These are phyloP conservation scores for Epizoanthus scotinus DNA, from an alignment of 92 coral and sea anemone genomes.

Conservation along the genomic window DNA sequence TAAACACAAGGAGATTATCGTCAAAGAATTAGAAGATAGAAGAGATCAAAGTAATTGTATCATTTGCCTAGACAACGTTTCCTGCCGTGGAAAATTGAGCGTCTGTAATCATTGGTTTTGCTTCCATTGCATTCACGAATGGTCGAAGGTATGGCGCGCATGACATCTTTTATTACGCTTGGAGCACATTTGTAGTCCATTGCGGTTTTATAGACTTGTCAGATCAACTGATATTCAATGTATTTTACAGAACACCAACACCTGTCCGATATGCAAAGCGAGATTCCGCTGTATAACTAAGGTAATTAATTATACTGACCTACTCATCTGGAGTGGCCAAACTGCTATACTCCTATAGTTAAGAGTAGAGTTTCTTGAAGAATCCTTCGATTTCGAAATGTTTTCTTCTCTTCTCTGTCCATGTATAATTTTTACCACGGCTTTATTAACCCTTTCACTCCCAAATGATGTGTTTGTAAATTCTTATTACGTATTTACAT, in stretches of 20 bases:
- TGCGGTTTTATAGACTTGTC: conserved; percentile 1
- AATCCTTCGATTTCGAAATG: too few species aligned
- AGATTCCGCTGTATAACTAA: conserved; percentile 96
- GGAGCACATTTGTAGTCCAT: not conserved
- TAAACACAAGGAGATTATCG: conserved; percentile 31
- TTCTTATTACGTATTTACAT: too few species aligned
- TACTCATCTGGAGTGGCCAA: too few species aligned
- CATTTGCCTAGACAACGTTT: conserved; percentile 90
- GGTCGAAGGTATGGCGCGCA: conserved; percentile 84
- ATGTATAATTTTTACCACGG: too few species aligned
- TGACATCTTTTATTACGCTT: not conserved
- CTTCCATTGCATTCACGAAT: conserved; percentile 85
- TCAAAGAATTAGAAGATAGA: conserved; percentile 40
- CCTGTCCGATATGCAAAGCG: conserved; percentile 95
- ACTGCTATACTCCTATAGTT: too few species aligned
- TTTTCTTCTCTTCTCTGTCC: too few species aligned
- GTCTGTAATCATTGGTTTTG: conserved; percentile 99
- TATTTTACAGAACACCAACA: conserved; percentile 87
- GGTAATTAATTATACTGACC: conserved; percentile 57
- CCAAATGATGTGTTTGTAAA: too few species aligned
- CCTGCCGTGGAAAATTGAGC: conserved; percentile 89
- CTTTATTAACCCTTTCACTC: too few species aligned
- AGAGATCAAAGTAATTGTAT: conserved; percentile 65
- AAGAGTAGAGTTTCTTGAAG: too few species aligned
- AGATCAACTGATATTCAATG: conserved; percentile 20